Conservation (phyloP, 2,888 invertebrate genomes). For the Hyalella azteca region DNA sequence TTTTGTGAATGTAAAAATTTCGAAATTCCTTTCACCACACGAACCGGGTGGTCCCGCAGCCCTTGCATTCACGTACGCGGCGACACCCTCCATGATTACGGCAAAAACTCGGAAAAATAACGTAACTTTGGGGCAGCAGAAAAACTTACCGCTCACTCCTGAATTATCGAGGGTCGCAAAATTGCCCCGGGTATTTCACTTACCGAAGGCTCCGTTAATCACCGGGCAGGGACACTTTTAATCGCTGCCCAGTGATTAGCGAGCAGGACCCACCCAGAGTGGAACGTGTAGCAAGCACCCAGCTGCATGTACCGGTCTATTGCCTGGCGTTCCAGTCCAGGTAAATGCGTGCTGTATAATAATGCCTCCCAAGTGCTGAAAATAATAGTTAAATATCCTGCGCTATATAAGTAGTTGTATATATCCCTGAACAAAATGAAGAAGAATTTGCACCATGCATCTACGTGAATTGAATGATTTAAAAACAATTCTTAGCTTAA, state of each 20-base stretch:
- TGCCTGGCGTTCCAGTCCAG: too few relatives aligned
- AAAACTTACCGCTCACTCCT: background rate
- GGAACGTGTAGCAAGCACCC: background rate
- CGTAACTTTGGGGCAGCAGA: background rate
- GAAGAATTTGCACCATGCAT: too few relatives aligned
- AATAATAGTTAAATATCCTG: too few relatives aligned
- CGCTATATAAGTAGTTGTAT: too few relatives aligned
- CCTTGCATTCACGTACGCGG: background rate
- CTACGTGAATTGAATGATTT: too few relatives aligned
- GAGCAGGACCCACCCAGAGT: background rate
- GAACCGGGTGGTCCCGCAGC: conserved; percentile 11
- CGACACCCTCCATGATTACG: background rate
- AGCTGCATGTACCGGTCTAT: too few relatives aligned
- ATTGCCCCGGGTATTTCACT: conserved; percentile 16
- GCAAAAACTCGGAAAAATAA: background rate
- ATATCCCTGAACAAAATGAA: too few relatives aligned
- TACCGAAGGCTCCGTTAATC: conserved; percentile 12
- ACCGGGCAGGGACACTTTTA: conserved; percentile 22
- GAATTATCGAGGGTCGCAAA: background rate
- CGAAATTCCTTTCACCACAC: conserved; percentile 3
- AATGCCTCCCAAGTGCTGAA: too few relatives aligned
- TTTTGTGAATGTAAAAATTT: too few relatives aligned
- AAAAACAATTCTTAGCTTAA: too few relatives aligned
- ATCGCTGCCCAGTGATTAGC: background rate
- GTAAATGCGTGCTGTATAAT: too few relatives aligned